Conservation (phyloP, 2,888 invertebrate species). For the Neelides folsomi region DNA sequence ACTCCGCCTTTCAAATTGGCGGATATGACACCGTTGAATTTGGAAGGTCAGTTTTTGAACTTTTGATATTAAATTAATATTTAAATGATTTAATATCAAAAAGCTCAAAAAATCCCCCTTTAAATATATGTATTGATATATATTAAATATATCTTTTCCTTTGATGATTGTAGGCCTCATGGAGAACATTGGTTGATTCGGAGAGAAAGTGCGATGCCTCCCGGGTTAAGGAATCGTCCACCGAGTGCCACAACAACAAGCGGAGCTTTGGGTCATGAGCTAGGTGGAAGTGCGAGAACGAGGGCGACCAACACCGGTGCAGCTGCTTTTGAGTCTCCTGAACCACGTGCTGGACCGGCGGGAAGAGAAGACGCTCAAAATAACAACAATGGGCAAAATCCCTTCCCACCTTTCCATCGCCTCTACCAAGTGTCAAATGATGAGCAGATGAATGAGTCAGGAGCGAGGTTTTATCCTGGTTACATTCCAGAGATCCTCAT, state of each 20-base stretch:
- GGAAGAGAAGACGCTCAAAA: slow-evolving; percentile 5
- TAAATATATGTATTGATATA: not conserved
- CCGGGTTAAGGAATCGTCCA: not conserved
- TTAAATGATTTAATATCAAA: not conserved
- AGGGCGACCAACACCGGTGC: slow-evolving; percentile 10
- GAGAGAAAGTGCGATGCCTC: not conserved
- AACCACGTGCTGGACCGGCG: not conserved
- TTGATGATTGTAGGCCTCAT: not conserved
- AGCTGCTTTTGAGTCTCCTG: slow-evolving; percentile 1
- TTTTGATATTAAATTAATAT: not conserved
- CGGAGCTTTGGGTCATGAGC: slow-evolving; percentile 5
- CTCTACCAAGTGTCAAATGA: slow-evolving; percentile 1
- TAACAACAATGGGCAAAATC: not conserved
- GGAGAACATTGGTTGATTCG: slow-evolving; percentile 11
- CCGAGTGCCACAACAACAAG: not conserved
- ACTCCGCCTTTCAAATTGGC: slow-evolving; percentile 2
- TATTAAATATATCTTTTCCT: not conserved
- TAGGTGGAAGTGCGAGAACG: slow-evolving; percentile 22
- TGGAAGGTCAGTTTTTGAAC: not conserved
- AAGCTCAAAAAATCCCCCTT: not conserved
- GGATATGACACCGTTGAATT: not conserved
- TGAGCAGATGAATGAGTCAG: slow-evolving; percentile 13
- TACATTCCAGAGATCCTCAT: slow-evolving; percentile 32
- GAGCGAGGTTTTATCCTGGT: slow-evolving; percentile 29
- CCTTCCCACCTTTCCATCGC: too few relatives aligned